phyloP scores from a whole-genome alignment of 2,113 vertebrate species.

The Gavia stellata region DNA sequence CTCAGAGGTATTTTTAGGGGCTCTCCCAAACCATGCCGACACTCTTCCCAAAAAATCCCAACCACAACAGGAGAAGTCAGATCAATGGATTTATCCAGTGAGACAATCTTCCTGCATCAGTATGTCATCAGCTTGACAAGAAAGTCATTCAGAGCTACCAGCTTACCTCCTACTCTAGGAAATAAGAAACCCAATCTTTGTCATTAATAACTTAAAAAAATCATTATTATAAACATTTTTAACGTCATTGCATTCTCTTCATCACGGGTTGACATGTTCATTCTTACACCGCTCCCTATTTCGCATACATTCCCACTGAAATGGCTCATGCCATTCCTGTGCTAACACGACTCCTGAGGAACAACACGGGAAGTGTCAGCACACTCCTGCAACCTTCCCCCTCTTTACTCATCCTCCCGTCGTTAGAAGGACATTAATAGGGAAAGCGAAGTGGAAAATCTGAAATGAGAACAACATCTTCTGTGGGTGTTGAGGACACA shows the following conservation, averaged over 20 bases:
- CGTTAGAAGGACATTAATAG: rapidly evolving
- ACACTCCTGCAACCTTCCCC: background rate
- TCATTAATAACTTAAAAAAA: background rate
- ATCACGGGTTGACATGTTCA: background rate
- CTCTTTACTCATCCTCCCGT: background rate
- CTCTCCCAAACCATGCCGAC: background rate
- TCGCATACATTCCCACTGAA: rapidly evolving
- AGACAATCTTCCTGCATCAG: background rate
- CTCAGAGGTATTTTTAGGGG: background rate
- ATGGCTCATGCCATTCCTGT: rapidly evolving
- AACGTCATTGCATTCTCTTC: background rate
- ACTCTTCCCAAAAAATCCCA: background rate
- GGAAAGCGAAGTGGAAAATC: background rate
- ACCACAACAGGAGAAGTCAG: background rate
- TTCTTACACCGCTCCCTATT: background rate
- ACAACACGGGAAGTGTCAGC: background rate
- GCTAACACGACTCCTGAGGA: background rate
- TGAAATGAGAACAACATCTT: background rate
- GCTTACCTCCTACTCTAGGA: background rate
- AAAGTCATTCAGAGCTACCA: background rate
- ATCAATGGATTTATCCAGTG: background rate
- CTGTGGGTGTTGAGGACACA: background rate
- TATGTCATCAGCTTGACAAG: background rate
- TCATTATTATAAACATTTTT: background rate
- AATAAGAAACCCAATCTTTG: background rate